These are phyloP conservation scores for Zaprionus vittiger DNA, from an alignment of 1,140 invertebrate genomes.

Conservation along the genomic window DNA sequence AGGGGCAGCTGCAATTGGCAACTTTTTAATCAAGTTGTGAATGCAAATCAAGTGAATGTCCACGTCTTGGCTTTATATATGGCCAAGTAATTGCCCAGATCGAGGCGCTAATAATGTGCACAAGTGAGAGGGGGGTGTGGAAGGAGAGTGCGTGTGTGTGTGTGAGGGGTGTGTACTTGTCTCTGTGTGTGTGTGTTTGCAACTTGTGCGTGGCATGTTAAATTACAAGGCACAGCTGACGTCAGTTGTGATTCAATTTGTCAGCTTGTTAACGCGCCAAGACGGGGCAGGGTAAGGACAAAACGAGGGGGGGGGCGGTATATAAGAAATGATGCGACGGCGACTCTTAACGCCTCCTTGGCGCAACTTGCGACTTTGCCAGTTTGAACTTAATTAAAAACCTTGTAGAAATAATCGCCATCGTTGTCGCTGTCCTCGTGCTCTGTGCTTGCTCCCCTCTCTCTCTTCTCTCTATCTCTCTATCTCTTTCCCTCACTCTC, in stretches of 20 bases:
- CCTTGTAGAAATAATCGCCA: constrained; percentile 70
- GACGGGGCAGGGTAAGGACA: not conserved
- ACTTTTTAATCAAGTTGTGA: constrained; percentile 78
- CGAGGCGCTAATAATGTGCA: constrained; percentile 60
- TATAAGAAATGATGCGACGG: constrained; percentile 68
- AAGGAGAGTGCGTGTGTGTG: not conserved
- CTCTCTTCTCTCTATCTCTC: not conserved
- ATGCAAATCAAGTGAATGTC: constrained; percentile 64
- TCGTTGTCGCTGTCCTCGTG: constrained; percentile 6
- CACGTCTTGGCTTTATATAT: constrained; percentile 45
- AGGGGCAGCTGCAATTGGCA: constrained; percentile 47
- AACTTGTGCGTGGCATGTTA: constrained; percentile 47
- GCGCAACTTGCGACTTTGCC: constrained; percentile 13
- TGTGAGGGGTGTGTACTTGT: not conserved
- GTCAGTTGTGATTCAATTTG: constrained; percentile 76
- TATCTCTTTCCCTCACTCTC: too few relatives aligned
- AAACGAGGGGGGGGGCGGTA: constrained; percentile 10
- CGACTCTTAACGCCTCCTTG: constrained; percentile 73
- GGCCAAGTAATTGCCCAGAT: constrained; percentile 62
- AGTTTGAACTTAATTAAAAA: constrained; percentile 82
- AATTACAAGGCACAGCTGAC: constrained; percentile 62
- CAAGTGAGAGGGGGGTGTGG: constrained; percentile 7
- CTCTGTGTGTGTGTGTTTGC: constrained; percentile 3
- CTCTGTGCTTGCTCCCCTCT: not conserved
- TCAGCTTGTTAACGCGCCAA: constrained; percentile 63